A percentile compares a stretch with the other conserved stretches of the same genome.
Conservation (phyloP, 2,888 invertebrate species). For the Apodemia duryi region DNA sequence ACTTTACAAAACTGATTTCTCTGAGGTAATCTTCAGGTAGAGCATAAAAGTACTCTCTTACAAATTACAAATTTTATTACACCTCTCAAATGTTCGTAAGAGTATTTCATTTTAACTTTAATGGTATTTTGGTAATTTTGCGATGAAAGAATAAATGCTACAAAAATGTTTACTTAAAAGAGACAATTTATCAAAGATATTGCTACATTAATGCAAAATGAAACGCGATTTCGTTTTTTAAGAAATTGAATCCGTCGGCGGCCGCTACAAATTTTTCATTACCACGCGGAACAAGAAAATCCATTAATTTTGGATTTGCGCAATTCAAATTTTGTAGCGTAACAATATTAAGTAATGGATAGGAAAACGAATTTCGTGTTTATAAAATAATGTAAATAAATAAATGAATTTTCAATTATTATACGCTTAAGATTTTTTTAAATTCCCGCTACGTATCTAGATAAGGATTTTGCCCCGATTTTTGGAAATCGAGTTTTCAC, state of each 20-base stretch:
- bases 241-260: slow-evolving; percentile 57
- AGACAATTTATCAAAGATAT: slow-evolving; percentile 37
- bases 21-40: too few species aligned
- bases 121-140: neutral
- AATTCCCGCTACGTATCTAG: too few species aligned
- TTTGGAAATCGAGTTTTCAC: too few species aligned
- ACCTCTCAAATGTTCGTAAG: neutral
- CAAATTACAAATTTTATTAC: too few species aligned
- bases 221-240: slow-evolving; percentile 41
- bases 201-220: slow-evolving; percentile 38
- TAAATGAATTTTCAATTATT: neutral
- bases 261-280: slow-evolving; percentile 64
- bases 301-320: slow-evolving; percentile 53
- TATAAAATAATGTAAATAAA: neutral
- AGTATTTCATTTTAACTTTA: neutral
- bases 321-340: neutral
- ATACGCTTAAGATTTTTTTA: too few species aligned
- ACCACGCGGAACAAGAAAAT: slow-evolving; percentile 40
- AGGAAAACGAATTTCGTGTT: neutral
- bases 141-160: neutral
- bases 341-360: neutral
- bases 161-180: slow-evolving; percentile 14
- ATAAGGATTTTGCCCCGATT: too few species aligned
- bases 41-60: too few species aligned
- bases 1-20: too few species aligned